Percentiles rank a stretch among this genome's conserved stretches.
Conservation (phyloP, 2,113 vertebrate genomes). For the Brienomyrus longianalis region DNA sequence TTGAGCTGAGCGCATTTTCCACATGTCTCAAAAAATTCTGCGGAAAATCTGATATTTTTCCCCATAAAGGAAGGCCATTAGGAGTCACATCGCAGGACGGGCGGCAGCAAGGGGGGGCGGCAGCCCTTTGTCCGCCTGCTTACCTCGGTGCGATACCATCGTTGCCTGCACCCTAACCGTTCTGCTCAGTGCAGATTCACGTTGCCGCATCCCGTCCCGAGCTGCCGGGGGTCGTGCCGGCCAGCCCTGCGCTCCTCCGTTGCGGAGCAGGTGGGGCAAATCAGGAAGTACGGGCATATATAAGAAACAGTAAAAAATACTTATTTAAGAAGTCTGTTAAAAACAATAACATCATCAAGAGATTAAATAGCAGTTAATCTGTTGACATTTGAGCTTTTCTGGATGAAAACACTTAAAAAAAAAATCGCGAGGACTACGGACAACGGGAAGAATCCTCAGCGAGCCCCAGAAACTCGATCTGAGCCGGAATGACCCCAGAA, state of each 20-base stretch:
- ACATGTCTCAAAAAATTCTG: not conserved
- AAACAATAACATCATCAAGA: not conserved
- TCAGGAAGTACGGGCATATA: not conserved
- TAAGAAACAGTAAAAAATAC: not conserved
- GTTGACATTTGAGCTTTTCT: not conserved
- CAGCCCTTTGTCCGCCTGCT: not conserved
- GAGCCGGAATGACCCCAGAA: not conserved
- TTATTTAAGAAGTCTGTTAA: not conserved
- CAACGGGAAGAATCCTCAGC: not conserved
- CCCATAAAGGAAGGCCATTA: slow-evolving; percentile 15
- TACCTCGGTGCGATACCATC: not conserved
- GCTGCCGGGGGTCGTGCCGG: not conserved
- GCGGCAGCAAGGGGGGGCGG: no score
- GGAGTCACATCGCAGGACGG: not conserved
- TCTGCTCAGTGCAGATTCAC: not conserved
- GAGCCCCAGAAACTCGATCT: not conserved
- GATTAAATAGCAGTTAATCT: not conserved
- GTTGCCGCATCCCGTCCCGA: not conserved
- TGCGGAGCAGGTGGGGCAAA: not conserved
- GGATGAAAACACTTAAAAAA: no score
- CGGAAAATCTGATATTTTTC: slow-evolving; percentile 36
- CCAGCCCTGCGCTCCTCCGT: not conserved
- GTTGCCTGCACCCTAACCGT: not conserved
- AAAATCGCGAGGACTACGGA: not conserved
- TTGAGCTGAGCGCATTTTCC: not conserved